Base-by-base conservation (phyloP, 2,888 invertebrate species). In the Drosophila kuntzei region DNA sequence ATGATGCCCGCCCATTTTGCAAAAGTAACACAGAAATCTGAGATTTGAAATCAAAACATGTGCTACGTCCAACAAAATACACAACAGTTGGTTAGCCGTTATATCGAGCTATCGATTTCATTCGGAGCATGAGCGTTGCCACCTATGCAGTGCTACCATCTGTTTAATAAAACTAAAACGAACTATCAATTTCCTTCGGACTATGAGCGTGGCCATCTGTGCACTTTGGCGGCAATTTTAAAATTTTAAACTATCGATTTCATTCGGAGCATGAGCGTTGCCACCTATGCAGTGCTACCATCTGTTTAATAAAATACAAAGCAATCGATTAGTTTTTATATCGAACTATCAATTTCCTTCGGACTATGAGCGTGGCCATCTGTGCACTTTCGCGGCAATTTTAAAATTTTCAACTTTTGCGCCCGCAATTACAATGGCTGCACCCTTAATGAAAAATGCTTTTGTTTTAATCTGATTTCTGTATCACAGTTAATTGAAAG, bases 1-100 rank as follows among this genome's bases (percentile, higher is more conserved):
- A 89, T 96, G 95, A 62, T 90, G 83, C 18, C 92, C 91, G 3
- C 91, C 92, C 92, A 92, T 92, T 62, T 49, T 49, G 5, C 7
- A 39, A 2, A 3, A 18, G 18, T 34, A 9, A 14, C 9, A 6
- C 7, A 39, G 9, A 20, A 12, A 25, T 39, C 16, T 3, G 9
- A 47, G 41, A n/a, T 2, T 54, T 50, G 22, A n/a, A 64, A 64
- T 54, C 22, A 22, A 69, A 36, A 51, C 72, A 75, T 73, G 72
- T 75, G 72, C 58, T 63, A 47, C 5, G n/a, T 3, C 16, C n/a
- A 53, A 7, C 36, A 8, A 8, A 16, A 16, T 32, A 43, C 25
- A 27, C 2, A 0, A 39, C 4, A 39, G 49, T 34, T 8, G 22
- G 41, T 22, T 41, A 1, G 3, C 1, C 18, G 22, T 5, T 8